Base-by-base conservation (phyloP, 2,113 vertebrate genomes). In the Mormoops blainvillei region DNA sequence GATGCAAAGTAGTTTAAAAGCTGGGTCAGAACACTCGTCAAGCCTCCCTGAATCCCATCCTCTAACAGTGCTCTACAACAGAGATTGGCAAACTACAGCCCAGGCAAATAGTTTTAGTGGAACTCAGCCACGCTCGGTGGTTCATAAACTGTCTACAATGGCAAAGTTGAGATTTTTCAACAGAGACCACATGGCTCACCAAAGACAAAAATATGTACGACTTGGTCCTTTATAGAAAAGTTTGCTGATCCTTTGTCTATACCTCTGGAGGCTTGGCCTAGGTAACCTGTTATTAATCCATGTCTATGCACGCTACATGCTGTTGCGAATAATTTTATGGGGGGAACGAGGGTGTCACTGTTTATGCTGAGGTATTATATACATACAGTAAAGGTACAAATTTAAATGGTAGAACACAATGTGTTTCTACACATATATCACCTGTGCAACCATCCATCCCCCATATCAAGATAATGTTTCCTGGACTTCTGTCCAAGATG, bases 201-300 rank as follows among this genome's bases (percentile, higher is more conserved):
- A 88, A 96, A 92, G 68, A 41, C 41, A 45, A 89, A 92, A 85
- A 63, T n/a, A 83, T 74, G 52, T 92, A 82, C 84, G 63, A 7
- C 74, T 38, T 71, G 48, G 68, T 26, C 71, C 76, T 92, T 93
- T 78, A 78, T 26, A 87, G 80, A 91, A 84, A 88, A 45, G 28
- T 65, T 56, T 89, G 71, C 31, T 28, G 36, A 82, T 89, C 54
- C 22, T 83, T 89, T 12, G 18, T 89, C 48, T 81, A 38, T 3
- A 45, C 28, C 31, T 95, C 92, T 86, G 20, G 61, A 83, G 36
- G 65, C 24, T 71, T 87, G 31, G 26, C 68, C 54, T 63, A 87
- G 24, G 43, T 78, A 93, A 70, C 19, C 48, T 81, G 68, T 80
- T 74, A 84, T 18, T 89, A 94, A 48, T 12, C 36, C 7, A 93